A percentile compares a stretch with the other conserved stretches of the same genome.
Evolutionary conservation across 2,797 vertebrate species (phyloP).

Genomic region (Hapalemur alaotrensis): DNA sequence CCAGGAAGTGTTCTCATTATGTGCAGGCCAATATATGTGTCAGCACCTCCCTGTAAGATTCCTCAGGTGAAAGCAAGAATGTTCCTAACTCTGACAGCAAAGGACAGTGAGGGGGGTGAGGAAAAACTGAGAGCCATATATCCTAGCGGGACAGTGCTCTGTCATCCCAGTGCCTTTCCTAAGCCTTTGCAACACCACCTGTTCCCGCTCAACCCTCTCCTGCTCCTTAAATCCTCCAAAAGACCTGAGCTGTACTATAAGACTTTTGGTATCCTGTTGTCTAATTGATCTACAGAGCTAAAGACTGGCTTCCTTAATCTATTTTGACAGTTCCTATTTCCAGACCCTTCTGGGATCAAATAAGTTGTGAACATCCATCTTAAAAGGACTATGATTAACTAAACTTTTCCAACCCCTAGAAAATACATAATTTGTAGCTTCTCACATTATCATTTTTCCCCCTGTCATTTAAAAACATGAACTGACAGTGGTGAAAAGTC

Average conservation of each 20-base stretch:
- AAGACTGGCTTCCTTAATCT: neutral
- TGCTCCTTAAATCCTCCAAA: neutral
- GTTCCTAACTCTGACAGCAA: neutral
- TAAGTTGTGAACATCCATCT: slow-evolving; percentile 33
- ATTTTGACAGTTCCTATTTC: slow-evolving; percentile 37
- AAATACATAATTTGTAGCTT: slow-evolving; percentile 13
- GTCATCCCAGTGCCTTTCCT: neutral
- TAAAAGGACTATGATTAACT: neutral
- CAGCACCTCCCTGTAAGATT: neutral
- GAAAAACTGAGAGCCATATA: neutral
- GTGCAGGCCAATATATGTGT: neutral
- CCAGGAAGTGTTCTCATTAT: neutral
- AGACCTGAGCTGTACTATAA: neutral
- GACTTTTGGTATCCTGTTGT: neutral
- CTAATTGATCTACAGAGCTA: neutral
- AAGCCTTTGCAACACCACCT: fast-evolving
- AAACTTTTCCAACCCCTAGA: slow-evolving; percentile 2
- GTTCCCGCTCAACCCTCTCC: neutral
- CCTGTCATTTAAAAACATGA: slow-evolving; percentile 35
- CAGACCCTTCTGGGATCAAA: neutral
- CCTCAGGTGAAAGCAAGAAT: neutral
- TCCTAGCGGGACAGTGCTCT: neutral
- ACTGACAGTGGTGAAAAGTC: slow-evolving; percentile 6
- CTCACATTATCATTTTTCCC: neutral
- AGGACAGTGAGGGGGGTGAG: neutral